A percentile compares a stretch with the other conserved stretches of the same genome.
These are phyloP conservation scores for Aromia moschata DNA, from an alignment of 2,888 invertebrate genomes.

Conservation along the genomic window DNA sequence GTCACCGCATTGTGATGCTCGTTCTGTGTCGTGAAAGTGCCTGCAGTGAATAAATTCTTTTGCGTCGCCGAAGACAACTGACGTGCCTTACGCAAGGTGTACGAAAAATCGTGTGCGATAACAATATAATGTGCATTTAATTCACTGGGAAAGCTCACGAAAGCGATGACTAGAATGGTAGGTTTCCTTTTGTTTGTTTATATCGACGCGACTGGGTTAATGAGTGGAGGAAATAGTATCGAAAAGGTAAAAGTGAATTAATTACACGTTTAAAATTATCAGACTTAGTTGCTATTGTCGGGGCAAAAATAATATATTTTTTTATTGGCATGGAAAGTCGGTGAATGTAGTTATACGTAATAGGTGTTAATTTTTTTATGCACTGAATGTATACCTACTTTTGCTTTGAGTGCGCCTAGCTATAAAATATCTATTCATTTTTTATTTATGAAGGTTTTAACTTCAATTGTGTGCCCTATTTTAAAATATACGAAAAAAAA, in stretches of 20 bases:
- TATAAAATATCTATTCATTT: too few species aligned
- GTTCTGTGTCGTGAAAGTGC: constrained; percentile 11
- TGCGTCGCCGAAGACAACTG: not conserved
- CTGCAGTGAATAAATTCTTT: not conserved
- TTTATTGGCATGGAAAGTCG: not conserved
- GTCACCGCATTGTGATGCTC: constrained; percentile 9
- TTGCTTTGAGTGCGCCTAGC: too few species aligned
- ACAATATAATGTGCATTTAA: constrained; percentile 1
- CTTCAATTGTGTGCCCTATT: too few species aligned
- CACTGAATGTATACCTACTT: too few species aligned
- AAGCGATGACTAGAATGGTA: constrained; percentile 18
- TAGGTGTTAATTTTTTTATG: too few species aligned
- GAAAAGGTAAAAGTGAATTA: not conserved
- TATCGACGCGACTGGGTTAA: constrained; percentile 14
- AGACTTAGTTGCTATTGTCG: not conserved
- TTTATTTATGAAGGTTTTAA: too few species aligned
- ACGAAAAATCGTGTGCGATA: constrained; percentile 4
- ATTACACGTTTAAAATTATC: not conserved
- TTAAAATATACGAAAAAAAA: too few species aligned
- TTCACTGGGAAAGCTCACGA: not conserved
- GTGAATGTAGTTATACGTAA: too few species aligned
- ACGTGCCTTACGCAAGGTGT: constrained; percentile 2
- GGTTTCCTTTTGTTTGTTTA: constrained; percentile 6
- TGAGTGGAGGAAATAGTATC: not conserved
- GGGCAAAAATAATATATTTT: not conserved